Evolutionary conservation across 1,140 invertebrate genomes (phyloP).

Genomic region (Scaptomyza hsui): DNA sequence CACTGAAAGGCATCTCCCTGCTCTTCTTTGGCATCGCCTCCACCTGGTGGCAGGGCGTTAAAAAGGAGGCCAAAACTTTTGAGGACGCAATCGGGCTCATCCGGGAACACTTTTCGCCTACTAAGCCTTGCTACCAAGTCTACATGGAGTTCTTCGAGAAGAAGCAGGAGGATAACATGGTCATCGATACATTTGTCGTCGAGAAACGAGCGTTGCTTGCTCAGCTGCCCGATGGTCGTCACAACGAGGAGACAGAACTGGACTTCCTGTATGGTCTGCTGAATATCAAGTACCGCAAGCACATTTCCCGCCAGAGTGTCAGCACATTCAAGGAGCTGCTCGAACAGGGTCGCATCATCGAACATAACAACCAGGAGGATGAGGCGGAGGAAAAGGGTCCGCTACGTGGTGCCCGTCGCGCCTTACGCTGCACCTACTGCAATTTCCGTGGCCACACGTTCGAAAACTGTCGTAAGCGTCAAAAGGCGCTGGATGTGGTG

Average conservation of each 20-base stretch:
- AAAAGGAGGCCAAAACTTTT: slow-evolving; percentile 78
- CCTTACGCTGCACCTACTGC: slow-evolving; percentile 64
- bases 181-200: slow-evolving; percentile 77
- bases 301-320: slow-evolving; percentile 64
- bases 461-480: slow-evolving; percentile 63
- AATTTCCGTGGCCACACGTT: slow-evolving; percentile 69
- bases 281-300: slow-evolving; percentile 75
- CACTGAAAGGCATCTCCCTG: slow-evolving; percentile 82
- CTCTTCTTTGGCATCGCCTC: slow-evolving; percentile 82
- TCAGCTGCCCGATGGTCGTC: slow-evolving; percentile 70
- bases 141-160: slow-evolving; percentile 77
- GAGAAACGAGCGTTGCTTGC: slow-evolving; percentile 78
- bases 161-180: slow-evolving; percentile 62
- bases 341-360: slow-evolving; percentile 76
- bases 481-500: slow-evolving; percentile 11
- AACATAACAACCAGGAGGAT: slow-evolving; percentile 68
- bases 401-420: slow-evolving; percentile 41
- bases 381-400: slow-evolving; percentile 31
- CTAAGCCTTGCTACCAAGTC: slow-evolving; percentile 75
- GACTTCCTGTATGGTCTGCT: slow-evolving; percentile 79
- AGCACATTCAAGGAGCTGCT: slow-evolving; percentile 68
- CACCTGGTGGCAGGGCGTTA: slow-evolving; percentile 84
- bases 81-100: slow-evolving; percentile 67
- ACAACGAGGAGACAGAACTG: slow-evolving; percentile 76
- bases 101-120: slow-evolving; percentile 74